Conservation (phyloP, 1,140 invertebrate species). For the Drosophila paulistorum region DNA sequence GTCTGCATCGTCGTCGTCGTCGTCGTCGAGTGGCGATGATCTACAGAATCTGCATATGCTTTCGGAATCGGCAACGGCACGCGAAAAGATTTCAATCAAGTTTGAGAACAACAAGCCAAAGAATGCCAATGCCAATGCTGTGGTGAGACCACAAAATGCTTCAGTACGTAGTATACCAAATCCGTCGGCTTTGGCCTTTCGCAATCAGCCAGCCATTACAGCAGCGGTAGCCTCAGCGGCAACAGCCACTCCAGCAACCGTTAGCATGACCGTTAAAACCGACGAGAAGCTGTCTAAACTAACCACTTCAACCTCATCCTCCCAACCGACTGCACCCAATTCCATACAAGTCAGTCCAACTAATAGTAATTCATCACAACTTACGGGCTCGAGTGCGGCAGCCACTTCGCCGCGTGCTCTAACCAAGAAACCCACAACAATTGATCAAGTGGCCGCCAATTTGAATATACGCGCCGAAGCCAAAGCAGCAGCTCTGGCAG, state of each 20-base stretch:
- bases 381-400: constrained; percentile 29
- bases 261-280: constrained; percentile 54
- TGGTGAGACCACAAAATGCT: constrained; percentile 79
- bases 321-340: not conserved
- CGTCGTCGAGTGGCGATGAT: constrained; percentile 51
- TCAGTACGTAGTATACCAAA: constrained; percentile 82
- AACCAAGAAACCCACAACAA: constrained; percentile 70
- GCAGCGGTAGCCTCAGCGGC: constrained; percentile 6
- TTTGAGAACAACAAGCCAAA: constrained; percentile 59
- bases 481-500: constrained; percentile 69
- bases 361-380: constrained; percentile 24
- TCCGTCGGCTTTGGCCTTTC: constrained; percentile 81
- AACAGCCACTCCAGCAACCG: constrained; percentile 12
- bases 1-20: not conserved
- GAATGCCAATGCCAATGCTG: constrained; percentile 60
- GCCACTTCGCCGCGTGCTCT: constrained; percentile 58
- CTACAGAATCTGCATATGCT: constrained; percentile 80
- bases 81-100: constrained; percentile 79
- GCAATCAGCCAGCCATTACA: constrained; percentile 62
- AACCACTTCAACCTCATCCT: not conserved
- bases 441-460: constrained; percentile 81
- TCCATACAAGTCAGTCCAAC: constrained; percentile 35
- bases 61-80: constrained; percentile 74
- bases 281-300: constrained; percentile 46
- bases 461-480: constrained; percentile 78